Evolutionary conservation across 2,888 invertebrate genomes (phyloP).

Genomic region (Leucoptera coffeella): DNA sequence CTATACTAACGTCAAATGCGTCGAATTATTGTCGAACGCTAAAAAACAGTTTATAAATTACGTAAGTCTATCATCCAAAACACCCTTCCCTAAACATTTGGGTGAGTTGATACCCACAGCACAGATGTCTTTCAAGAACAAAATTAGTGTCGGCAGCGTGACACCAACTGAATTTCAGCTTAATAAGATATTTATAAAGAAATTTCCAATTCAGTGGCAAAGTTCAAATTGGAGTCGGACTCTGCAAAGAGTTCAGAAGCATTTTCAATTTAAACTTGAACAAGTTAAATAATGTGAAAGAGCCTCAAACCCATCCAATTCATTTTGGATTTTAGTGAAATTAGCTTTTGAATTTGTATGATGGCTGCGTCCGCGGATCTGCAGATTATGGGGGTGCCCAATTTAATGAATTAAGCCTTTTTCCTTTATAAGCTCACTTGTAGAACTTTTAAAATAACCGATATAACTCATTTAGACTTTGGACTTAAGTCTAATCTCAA

Average conservation of each 20-base stretch:
- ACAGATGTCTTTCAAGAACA: constrained; percentile 44
- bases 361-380: constrained; percentile 31
- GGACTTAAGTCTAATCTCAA: neutral
- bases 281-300: constrained; percentile 52
- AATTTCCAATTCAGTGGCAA: constrained; percentile 51
- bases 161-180: constrained; percentile 51
- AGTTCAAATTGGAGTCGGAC: constrained; percentile 49
- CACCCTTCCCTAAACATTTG: no score
- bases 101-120: no score
- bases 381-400: neutral
- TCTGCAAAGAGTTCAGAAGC: constrained; percentile 46
- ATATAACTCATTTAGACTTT: neutral
- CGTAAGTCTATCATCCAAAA: no score
- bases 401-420: no score
- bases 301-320: constrained; percentile 45
- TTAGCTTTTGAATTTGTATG: constrained; percentile 47
- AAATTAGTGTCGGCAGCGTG: constrained; percentile 53
- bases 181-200: constrained; percentile 54
- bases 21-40: no score
- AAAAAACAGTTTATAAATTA: no score
- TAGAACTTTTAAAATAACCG: constrained; percentile 5
- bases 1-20: no score
- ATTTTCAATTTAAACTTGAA: constrained; percentile 52
- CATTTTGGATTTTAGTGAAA: constrained; percentile 51
- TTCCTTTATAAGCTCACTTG: constrained; percentile 18